Evolutionary conservation across 23 tunicate genomes (phyloP), one percentile per base, ranked within the genome.

Genomic region (Phallusia fumigata): DNA sequence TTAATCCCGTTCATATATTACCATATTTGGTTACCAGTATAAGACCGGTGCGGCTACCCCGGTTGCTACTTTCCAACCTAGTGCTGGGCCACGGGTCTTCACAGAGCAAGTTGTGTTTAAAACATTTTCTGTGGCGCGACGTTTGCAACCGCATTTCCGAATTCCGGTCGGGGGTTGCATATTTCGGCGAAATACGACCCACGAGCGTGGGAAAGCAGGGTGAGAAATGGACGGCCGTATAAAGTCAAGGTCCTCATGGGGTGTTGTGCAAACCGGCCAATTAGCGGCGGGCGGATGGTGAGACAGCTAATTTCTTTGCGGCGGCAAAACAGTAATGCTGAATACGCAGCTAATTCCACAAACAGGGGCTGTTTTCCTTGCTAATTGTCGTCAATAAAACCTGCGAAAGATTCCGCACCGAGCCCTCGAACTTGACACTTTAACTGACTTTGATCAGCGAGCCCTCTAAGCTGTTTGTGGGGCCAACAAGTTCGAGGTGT

Each of bases 331-430:
- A 58, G 69, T 13, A 16, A 1, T 1, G 28, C 69, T 58, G 69
- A 58, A 58, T 58, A 58, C 69, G 69, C 69, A 24, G 69, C 1
- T 58, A 58, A 58, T 58, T 58, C 69, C 28, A 58, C 69, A 58
- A 58, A 58, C 69, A 58, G 3, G 69, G 69, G 69, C 28, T 58
- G 69, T 58, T 58, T 58, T 58, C 69, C 28, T 58, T 58, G 69
- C 69, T 58, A 58, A 58, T 58, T 58, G 69, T 58, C 69, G 69
- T 58, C 69, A 58, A 58, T 58, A 58, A 58, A 58, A 58, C 69
- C 28, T 22, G 28, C 69, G 69, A 13, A 2, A 58, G 69, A 58
- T 21, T 22, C 28, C 69, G 69, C 69, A 21, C 28, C 28, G 16
- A 24, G 69, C 28, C 69, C 69, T 40, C 26, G 69, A 58, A 58